Evolutionary conservation across 2,888 invertebrate genomes (phyloP).

Genomic region (Eilema sororculum): DNA sequence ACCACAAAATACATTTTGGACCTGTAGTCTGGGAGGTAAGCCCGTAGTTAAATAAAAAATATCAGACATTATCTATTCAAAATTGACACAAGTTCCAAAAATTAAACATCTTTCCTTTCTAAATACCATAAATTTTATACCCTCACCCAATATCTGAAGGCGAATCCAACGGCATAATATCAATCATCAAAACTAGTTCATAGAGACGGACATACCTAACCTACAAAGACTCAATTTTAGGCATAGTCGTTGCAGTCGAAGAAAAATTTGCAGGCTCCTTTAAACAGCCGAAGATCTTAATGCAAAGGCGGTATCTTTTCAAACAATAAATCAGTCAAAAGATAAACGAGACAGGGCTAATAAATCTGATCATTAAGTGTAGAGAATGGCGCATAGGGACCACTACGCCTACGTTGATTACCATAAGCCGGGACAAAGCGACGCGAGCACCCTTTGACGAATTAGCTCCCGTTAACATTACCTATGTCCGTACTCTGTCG

Average conservation of each 20-base stretch:
- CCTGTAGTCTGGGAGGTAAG: too few relatives aligned
- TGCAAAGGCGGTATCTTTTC: background rate
- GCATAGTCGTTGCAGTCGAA: background rate
- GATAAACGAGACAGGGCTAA: conserved; percentile 39
- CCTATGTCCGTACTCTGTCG: conserved; percentile 57
- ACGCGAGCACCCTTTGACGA: conserved; percentile 80
- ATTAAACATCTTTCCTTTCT: too few relatives aligned
- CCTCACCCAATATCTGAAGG: too few relatives aligned
- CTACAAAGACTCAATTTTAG: background rate
- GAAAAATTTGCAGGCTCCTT: background rate
- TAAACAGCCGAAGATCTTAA: background rate
- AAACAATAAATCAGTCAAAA: conserved; percentile 10
- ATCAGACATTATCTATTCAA: too few relatives aligned
- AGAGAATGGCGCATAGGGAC: conserved; percentile 47
- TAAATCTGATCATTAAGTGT: conserved; percentile 72
- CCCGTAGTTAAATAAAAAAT: too few relatives aligned
- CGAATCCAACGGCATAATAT: too few relatives aligned
- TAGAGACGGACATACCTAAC: too few relatives aligned
- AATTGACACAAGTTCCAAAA: too few relatives aligned
- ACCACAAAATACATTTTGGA: too few relatives aligned
- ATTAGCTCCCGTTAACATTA: conserved; percentile 78
- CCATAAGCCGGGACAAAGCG: conserved; percentile 84
- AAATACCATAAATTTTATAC: too few relatives aligned
- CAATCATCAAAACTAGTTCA: too few relatives aligned
- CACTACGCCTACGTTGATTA: conserved; percentile 76